Evolutionary conservation across 2,797 vertebrate genomes (phyloP).

Genomic region (Choloepus didactylus): DNA sequence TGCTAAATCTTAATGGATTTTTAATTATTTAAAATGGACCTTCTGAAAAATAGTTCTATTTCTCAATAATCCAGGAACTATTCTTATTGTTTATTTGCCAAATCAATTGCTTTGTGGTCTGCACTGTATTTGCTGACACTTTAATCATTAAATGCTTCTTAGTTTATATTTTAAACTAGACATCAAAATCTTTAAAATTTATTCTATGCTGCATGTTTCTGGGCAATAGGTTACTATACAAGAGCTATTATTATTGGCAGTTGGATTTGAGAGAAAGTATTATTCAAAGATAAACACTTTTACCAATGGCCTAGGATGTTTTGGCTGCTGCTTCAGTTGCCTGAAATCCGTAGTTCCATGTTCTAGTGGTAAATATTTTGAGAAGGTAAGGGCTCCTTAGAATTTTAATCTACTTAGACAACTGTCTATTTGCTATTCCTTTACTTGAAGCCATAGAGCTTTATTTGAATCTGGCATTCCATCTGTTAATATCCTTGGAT

Average conservation of each 20-base stretch:
- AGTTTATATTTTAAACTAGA: conserved; percentile 61
- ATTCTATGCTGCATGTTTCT: conserved; percentile 69
- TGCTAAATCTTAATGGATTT: conserved; percentile 52
- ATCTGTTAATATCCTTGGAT: conserved; percentile 75
- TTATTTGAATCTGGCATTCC: conserved; percentile 73
- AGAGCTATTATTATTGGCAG: conserved; percentile 69
- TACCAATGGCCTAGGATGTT: not conserved
- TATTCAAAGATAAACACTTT: conserved; percentile 53
- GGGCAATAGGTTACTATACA: conserved; percentile 50
- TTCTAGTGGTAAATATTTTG: conserved; percentile 4
- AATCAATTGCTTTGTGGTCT: conserved; percentile 43
- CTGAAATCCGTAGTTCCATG: not conserved
- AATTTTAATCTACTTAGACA: conserved; percentile 53
- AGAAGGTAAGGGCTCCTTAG: conserved; percentile 16
- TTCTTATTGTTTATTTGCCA: conserved; percentile 60
- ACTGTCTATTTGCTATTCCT: conserved; percentile 63
- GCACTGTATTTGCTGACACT: conserved; percentile 56
- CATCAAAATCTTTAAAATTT: conserved; percentile 59
- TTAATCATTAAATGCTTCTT: conserved; percentile 65
- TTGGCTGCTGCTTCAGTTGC: not conserved
- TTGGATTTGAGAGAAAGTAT: conserved; percentile 57
- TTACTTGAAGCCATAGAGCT: conserved; percentile 62
- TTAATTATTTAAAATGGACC: conserved; percentile 59
- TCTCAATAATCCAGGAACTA: conserved; percentile 18
- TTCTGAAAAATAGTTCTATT: conserved; percentile 14